Percentiles rank a stretch among this genome's conserved stretches.
Evolutionary conservation across 1,140 invertebrate species (phyloP).

Genomic region (Magallana ariakensis): DNA sequence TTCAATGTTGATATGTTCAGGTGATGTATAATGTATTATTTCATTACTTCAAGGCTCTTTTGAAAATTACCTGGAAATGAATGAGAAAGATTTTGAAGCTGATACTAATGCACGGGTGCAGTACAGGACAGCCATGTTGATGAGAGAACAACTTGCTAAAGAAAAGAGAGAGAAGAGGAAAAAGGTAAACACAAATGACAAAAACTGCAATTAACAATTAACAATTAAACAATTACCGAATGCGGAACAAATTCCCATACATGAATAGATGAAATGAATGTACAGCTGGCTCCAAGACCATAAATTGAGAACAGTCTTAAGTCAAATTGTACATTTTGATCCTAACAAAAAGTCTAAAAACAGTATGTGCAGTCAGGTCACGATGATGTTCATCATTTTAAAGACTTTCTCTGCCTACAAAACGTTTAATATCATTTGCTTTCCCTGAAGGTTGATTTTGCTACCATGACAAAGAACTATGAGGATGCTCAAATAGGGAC

Average conservation of each 20-base stretch:
- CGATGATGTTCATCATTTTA: no score
- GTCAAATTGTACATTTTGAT: no score
- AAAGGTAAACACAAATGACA: slow-evolving; percentile 40
- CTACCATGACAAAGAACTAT: slow-evolving; percentile 72
- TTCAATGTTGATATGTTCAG: no score
- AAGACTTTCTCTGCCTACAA: no score
- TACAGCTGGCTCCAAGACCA: no score
- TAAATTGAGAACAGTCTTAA: no score
- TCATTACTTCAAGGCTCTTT: slow-evolving; percentile 64
- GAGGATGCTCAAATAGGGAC: slow-evolving; percentile 68
- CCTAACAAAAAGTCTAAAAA: no score
- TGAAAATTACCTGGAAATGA: slow-evolving; percentile 70
- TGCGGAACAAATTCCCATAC: not conserved
- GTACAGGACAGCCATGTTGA: slow-evolving; percentile 69
- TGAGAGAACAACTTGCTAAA: slow-evolving; percentile 59
- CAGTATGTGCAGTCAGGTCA: no score
- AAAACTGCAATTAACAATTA: not conserved
- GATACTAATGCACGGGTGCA: slow-evolving; percentile 73
- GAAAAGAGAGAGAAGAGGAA: slow-evolving; percentile 46
- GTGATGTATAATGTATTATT: no score
- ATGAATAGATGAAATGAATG: no score
- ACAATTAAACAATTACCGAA: no score
- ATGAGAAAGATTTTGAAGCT: slow-evolving; percentile 64
- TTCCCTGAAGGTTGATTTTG: slow-evolving; percentile 73
- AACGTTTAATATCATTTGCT: not conserved